A percentile compares a stretch with the other conserved stretches of the same genome.
Evolutionary conservation across 2,113 vertebrate species (phyloP).

Genomic region (Elephas maximus): DNA sequence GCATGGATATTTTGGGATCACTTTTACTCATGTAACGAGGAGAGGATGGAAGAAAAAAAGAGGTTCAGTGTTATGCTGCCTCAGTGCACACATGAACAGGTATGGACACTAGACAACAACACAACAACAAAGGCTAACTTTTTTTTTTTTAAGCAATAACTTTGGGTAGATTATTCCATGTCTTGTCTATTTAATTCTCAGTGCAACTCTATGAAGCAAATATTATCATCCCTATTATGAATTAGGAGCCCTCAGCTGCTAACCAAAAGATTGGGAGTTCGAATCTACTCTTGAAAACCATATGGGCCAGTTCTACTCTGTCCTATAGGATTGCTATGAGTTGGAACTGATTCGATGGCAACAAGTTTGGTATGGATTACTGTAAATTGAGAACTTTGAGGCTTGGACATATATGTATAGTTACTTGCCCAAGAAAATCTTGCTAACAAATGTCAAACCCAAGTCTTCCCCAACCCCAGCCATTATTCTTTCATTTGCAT

Average conservation of each 20-base stretch:
- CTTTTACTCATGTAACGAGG: neutral
- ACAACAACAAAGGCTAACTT: too few relatives aligned
- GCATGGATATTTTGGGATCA: neutral
- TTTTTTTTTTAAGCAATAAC: neutral
- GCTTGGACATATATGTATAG: accelerated
- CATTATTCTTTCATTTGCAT: accelerated
- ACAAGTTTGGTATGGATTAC: too few relatives aligned
- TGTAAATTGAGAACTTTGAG: neutral
- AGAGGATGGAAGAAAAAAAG: neutral
- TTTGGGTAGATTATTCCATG: neutral
- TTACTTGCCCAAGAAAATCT: neutral
- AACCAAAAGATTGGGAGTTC: too few relatives aligned
- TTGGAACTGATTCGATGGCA: too few relatives aligned
- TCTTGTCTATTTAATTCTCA: neutral
- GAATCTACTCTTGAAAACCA: too few relatives aligned
- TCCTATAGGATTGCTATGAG: too few relatives aligned
- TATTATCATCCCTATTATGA: too few relatives aligned
- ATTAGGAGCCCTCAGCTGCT: too few relatives aligned
- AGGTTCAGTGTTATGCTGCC: too few relatives aligned
- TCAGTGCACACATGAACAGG: neutral
- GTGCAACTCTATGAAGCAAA: neutral
- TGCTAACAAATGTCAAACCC: accelerated
- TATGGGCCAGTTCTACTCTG: too few relatives aligned
- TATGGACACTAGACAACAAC: neutral
- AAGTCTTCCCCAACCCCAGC: neutral